These are phyloP conservation scores for Gorsachius magnificus DNA, from an alignment of 2,797 vertebrate genomes.

Conservation along the genomic window DNA sequence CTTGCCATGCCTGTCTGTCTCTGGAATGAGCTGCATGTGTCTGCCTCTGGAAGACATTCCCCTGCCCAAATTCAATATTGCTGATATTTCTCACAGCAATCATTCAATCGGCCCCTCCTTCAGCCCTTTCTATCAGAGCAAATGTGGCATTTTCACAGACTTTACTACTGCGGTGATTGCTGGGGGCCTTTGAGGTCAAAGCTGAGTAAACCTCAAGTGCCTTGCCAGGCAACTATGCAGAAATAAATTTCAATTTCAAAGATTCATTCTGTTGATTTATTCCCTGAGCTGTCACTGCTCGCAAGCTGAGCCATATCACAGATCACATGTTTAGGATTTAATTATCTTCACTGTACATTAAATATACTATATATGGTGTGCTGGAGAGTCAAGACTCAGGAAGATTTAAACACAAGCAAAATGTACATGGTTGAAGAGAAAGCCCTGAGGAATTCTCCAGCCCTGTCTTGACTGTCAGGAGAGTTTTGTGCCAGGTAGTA, in stretches of 20 bases:
- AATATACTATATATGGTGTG: not conserved
- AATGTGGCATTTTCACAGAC: not conserved
- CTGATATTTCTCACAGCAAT: not conserved
- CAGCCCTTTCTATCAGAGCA: not conserved
- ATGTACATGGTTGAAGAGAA: not conserved
- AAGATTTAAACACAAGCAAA: not conserved
- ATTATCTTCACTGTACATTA: not conserved
- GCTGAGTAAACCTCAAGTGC: not conserved
- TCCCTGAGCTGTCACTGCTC: not conserved
- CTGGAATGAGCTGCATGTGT: not conserved
- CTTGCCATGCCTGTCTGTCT: not conserved
- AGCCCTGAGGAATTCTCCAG: not conserved
- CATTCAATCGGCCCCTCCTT: not conserved
- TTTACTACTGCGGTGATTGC: not conserved
- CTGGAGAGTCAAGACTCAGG: not conserved
- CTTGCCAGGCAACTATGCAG: not conserved
- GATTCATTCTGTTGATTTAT: not conserved
- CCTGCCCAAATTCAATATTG: not conserved
- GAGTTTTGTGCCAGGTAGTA: not conserved
- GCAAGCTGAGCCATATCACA: not conserved
- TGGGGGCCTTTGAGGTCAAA: not conserved
- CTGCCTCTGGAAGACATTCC: not conserved
- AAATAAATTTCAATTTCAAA: constrained; percentile 29
- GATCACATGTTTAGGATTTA: not conserved
- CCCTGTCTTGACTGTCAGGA: not conserved